Evolutionary conservation across 2,888 invertebrate genomes (phyloP).

Genomic region (Zele albiditarsus): DNA sequence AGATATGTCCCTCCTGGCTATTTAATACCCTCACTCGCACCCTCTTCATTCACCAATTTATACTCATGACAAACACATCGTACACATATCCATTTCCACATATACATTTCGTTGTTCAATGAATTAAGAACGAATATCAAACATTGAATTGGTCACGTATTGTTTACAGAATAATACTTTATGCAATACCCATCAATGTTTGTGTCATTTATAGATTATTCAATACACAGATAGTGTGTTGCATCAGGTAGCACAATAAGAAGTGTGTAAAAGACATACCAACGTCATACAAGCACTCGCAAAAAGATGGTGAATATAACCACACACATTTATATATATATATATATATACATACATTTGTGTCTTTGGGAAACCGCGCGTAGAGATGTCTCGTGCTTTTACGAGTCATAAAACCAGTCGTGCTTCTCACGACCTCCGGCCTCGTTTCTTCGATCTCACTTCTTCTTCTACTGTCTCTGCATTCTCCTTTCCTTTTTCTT

Average conservation of each 20-base stretch:
- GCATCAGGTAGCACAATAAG: not conserved
- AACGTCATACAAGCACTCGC: not conserved
- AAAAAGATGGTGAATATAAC: not conserved
- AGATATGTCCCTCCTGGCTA: conserved; percentile 17
- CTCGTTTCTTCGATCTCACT: conserved; percentile 58
- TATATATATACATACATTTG: conserved; percentile 12
- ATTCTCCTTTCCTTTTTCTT: not conserved
- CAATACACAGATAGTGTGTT: not conserved
- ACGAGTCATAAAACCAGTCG: conserved; percentile 71
- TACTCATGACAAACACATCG: conserved; percentile 48
- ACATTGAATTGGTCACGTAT: conserved; percentile 3
- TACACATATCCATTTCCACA: conserved; percentile 27
- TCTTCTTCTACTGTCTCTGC: conserved; percentile 31
- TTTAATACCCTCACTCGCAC: conserved; percentile 22
- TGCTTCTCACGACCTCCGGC: conserved; percentile 67
- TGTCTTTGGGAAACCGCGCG: conserved; percentile 41
- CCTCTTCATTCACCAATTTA: conserved; percentile 45
- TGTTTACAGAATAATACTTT: not conserved
- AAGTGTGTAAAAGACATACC: not conserved
- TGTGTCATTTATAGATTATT: not conserved
- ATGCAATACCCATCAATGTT: not conserved
- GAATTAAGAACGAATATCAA: conserved; percentile 24
- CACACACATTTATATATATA: not conserved
- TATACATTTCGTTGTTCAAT: conserved; percentile 25
- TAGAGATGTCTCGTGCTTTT: conserved; percentile 66